These are phyloP conservation scores for Sciaenops ocellatus DNA, from an alignment of 2,797 vertebrate species.

Conservation along the genomic window DNA sequence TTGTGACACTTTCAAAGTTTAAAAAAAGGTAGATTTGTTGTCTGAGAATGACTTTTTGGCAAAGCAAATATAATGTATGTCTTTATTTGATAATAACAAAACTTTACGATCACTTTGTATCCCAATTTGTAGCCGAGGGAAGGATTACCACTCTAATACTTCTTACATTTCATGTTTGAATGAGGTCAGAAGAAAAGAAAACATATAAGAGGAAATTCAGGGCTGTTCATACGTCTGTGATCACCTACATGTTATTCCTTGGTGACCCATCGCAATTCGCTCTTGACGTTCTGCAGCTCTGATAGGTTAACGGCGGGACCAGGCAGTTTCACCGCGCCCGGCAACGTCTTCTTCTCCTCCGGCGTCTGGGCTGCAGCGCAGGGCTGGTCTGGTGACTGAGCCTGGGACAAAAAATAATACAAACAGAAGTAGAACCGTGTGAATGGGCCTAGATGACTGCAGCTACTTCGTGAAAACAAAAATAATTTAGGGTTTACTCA, in stretches of 20 bases:
- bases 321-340: slow-evolving; percentile 93
- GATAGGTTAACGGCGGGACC: slow-evolving; percentile 94
- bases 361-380: slow-evolving; percentile 71
- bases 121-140: neutral
- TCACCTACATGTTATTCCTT: slow-evolving; percentile 87
- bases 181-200: neutral
- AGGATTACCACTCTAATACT: too few species aligned
- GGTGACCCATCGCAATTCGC: slow-evolving; percentile 95
- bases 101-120: neutral
- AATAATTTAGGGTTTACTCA: too few species aligned
- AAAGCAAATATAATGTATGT: neutral
- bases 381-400: slow-evolving; percentile 54
- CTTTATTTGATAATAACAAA: neutral
- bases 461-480: too few species aligned
- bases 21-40: neutral
- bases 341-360: slow-evolving; percentile 91
- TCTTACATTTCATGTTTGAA: neutral
- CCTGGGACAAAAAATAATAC: slow-evolving; percentile 33
- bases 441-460: too few species aligned
- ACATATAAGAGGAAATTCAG: too few species aligned
- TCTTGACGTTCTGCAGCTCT: slow-evolving; percentile 97
- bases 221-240: neutral
- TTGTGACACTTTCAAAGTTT: neutral
- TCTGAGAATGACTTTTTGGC: neutral
- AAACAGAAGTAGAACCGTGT: too few species aligned